These are phyloP conservation scores for Canis aureus DNA, from an alignment of 2,113 vertebrate species.

Conservation along the genomic window DNA sequence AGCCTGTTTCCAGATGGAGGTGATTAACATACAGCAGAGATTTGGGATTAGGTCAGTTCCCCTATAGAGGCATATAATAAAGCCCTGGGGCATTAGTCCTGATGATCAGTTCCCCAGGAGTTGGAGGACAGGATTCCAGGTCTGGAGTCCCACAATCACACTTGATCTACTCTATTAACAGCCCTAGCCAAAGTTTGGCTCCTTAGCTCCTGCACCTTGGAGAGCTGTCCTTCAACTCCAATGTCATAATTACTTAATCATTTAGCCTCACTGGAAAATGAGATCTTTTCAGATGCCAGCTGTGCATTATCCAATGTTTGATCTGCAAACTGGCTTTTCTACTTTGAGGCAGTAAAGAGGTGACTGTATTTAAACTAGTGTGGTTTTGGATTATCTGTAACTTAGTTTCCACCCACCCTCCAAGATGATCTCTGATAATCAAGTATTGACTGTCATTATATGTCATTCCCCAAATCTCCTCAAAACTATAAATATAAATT, in stretches of 20 bases:
- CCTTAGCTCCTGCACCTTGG: neutral
- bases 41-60: neutral
- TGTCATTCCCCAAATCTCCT: neutral
- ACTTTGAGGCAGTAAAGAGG: slow-evolving; percentile 21
- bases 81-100: neutral
- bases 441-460: neutral
- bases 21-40: neutral
- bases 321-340: neutral
- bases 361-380: neutral
- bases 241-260: neutral
- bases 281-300: neutral
- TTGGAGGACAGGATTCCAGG: neutral
- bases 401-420: neutral
- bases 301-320: slow-evolving; percentile 13
- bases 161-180: neutral
- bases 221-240: slow-evolving; percentile 17
- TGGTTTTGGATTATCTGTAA: neutral
- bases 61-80: neutral
- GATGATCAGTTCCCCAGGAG: neutral
- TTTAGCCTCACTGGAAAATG: neutral
- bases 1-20: neutral
- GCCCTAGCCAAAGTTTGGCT: neutral
- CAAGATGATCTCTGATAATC: slow-evolving; percentile 13
- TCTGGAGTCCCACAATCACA: neutral
- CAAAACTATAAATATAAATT: neutral